phyloP scores from a whole-genome alignment of 1,140 invertebrate species.

The Anagrus nilaparvatae region DNA sequence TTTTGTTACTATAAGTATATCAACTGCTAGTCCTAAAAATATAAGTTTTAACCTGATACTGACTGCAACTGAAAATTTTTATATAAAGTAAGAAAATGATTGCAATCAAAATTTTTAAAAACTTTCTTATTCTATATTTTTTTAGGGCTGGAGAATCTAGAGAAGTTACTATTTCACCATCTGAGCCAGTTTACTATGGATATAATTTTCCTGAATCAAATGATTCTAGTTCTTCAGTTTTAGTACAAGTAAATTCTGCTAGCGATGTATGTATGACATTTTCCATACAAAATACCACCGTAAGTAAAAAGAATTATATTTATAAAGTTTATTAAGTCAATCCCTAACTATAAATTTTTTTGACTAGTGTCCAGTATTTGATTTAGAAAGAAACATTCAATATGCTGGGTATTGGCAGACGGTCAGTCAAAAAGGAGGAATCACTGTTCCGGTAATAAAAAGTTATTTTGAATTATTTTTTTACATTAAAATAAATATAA shows the following conservation, averaged over 20 bases:
- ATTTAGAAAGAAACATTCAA: slow-evolving; percentile 50
- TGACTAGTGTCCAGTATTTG: slow-evolving; percentile 54
- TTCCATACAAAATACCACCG: slow-evolving; percentile 47
- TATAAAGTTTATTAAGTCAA: slow-evolving; percentile 3
- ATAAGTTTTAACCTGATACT: slow-evolving; percentile 36
- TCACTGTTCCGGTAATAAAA: slow-evolving; percentile 45
- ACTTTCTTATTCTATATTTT: not conserved
- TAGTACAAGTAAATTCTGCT: slow-evolving; percentile 42
- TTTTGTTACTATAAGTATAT: slow-evolving; percentile 43
- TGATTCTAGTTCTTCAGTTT: slow-evolving; percentile 34
- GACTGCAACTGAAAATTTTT: slow-evolving; percentile 33
- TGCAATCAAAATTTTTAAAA: not conserved
- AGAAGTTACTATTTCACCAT: slow-evolving; percentile 17
- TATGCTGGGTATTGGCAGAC: slow-evolving; percentile 57
- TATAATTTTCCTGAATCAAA: slow-evolving; percentile 37
- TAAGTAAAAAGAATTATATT: slow-evolving; percentile 23
- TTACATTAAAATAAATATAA: not conserved
- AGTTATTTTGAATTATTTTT: slow-evolving; percentile 3
- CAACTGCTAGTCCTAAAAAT: slow-evolving; percentile 34
- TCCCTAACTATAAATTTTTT: slow-evolving; percentile 12
- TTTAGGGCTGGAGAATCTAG: slow-evolving; percentile 14
- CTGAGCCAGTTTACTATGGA: slow-evolving; percentile 43
- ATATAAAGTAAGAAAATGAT: slow-evolving; percentile 30
- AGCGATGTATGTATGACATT: slow-evolving; percentile 44
- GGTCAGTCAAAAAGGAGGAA: slow-evolving; percentile 49